phyloP scores from a whole-genome alignment of 2,888 invertebrate genomes.

The Matsumyia berberina region DNA sequence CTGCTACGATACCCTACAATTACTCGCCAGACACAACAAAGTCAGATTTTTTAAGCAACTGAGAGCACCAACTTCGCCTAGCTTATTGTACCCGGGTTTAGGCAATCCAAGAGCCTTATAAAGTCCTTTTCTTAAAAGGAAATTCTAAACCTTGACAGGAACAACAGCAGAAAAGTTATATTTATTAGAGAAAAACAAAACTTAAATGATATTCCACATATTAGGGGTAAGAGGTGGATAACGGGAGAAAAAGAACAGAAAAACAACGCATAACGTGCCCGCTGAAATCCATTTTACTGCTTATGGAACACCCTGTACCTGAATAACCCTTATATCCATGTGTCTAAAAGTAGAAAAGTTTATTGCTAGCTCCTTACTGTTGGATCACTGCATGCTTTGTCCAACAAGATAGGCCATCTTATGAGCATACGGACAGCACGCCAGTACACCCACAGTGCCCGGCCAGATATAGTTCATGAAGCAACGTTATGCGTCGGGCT shows the following conservation, averaged over 20 bases:
- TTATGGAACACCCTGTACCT: background rate
- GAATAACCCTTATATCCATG: background rate
- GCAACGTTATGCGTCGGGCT: constrained; percentile 96
- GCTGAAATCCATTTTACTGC: constrained; percentile 35
- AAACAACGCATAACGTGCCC: background rate
- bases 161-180: background rate
- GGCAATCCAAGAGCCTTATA: too few species aligned
- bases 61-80: too few species aligned
- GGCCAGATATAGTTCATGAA: constrained; percentile 98
- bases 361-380: constrained; percentile 86
- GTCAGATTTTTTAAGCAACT: too few species aligned
- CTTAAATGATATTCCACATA: constrained; percentile 7
- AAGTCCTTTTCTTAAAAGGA: too few species aligned
- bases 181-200: constrained; percentile 9
- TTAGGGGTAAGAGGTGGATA: background rate
- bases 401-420: constrained; percentile 95
- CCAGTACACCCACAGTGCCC: constrained; percentile 96
- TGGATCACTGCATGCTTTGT: constrained; percentile 89
- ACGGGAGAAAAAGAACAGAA: constrained; percentile 8
- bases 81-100: too few species aligned
- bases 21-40: too few species aligned
- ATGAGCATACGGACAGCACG: constrained; percentile 96
- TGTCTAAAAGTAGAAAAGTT: constrained; percentile 88
- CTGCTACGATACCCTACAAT: too few species aligned
- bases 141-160: too few species aligned